phyloP scores from a whole-genome alignment of 1,140 invertebrate species.

The Hyles euphorbiae region DNA sequence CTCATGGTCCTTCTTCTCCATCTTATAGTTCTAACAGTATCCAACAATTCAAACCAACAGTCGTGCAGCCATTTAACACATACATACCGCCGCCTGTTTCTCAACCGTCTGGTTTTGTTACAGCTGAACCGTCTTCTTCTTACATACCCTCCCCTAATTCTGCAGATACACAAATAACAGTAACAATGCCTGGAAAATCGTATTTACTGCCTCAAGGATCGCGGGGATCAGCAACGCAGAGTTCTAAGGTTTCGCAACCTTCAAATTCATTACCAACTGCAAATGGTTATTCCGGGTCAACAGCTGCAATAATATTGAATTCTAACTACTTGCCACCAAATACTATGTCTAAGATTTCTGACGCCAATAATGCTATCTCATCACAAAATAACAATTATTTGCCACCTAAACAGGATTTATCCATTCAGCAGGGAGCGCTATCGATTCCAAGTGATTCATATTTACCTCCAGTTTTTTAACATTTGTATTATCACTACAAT shows the following conservation, averaged over 20 bases:
- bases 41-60: not conserved
- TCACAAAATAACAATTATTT: constrained; percentile 9
- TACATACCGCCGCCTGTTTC: constrained; percentile 6
- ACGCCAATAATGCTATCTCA: not conserved
- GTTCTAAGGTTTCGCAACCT: too few relatives aligned
- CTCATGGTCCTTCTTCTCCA: constrained; percentile 9
- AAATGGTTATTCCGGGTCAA: too few relatives aligned
- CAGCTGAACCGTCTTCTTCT: not conserved
- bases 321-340: constrained; percentile 8
- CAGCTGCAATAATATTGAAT: not conserved
- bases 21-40: constrained; percentile 25
- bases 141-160: constrained; percentile 1
- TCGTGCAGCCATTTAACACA: not conserved
- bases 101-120: not conserved
- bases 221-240: too few relatives aligned
- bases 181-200: too few relatives aligned
- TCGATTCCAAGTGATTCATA: constrained; percentile 42
- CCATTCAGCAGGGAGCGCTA: constrained; percentile 2
- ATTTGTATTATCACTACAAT: too few relatives aligned
- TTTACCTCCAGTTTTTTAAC: constrained; percentile 43
- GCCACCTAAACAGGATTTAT: constrained; percentile 6
- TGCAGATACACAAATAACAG: not conserved
- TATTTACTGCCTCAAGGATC: too few relatives aligned
- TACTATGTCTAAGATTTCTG: not conserved
- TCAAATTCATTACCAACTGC: too few relatives aligned